These are phyloP conservation scores for Aspidiotus destructor DNA, from an alignment of 2,888 invertebrate genomes.

Conservation along the genomic window DNA sequence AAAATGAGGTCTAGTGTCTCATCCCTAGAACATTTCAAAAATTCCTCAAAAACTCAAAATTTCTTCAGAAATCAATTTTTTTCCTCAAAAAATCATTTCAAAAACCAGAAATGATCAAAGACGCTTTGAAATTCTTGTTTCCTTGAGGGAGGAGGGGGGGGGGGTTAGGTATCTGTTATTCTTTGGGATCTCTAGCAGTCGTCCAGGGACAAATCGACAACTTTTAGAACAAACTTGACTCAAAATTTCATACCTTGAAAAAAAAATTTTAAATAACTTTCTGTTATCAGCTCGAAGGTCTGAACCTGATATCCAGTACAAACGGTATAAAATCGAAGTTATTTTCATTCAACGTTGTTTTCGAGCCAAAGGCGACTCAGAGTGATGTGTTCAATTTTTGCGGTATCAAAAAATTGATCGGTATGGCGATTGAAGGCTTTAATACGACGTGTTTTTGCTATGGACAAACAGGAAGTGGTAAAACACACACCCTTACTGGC, in stretches of 20 bases:
- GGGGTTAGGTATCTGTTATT: no score
- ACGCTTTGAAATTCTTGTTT: no score
- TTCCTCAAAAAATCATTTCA: no score
- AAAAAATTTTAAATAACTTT: not conserved
- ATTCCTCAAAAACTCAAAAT: no score
- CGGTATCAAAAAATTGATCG: conserved; percentile 78
- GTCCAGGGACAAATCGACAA: no score
- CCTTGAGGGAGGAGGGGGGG: no score
- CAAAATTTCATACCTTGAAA: no score
- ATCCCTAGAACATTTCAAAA: no score
- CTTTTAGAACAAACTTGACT: no score
- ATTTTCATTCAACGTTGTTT: conserved; percentile 92
- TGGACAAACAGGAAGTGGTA: conserved; percentile 93
- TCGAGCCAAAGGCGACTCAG: conserved; percentile 79
- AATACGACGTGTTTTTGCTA: conserved; percentile 91
- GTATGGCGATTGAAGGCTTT: conserved; percentile 91
- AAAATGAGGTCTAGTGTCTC: no score
- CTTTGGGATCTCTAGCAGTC: no score
- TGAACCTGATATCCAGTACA: conserved; percentile 39
- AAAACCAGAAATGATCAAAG: no score
- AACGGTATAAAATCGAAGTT: conserved; percentile 64
- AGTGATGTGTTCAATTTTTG: conserved; percentile 81
- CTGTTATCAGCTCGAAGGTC: conserved; percentile 34
- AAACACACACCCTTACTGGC: conserved; percentile 90
- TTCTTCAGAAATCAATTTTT: not conserved